Base-by-base conservation (phyloP, 2,113 vertebrate genomes). In the Microtus montanus region DNA sequence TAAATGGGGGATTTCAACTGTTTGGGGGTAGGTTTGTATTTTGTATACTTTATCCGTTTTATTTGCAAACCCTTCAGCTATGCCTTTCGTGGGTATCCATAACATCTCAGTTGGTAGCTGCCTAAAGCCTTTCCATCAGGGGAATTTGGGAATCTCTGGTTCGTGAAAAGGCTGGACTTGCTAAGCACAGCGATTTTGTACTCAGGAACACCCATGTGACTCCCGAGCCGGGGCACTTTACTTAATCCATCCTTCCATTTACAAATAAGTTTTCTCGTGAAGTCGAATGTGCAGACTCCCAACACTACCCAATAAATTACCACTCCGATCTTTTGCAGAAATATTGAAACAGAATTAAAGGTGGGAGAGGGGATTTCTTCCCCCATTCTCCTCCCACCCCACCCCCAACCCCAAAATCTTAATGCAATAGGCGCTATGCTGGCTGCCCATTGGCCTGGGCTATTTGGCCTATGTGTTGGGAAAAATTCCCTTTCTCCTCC, bases 291-390 rank as follows among this genome's bases (percentile, higher is more conserved):
- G 97, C 98, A 98, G 98, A 95, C 96, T 98, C 98, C 97, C 97
- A 96, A 98, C 98, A 96, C 94, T 94, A 90, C 97, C 98, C 97
- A 98, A 97, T 98, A 98, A 98, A 99, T 99, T 97, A 98, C 96
- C 97, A 88, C 54, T 38, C 86, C 97, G 97, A 98, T 97, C 98
- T 98, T 98, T 98, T 91, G 66, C 96, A 98, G 97, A 98, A 98
- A 97, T 91, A 96, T 12, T 82, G 96, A 97, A 94, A 87, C 30
- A 47, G 87, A 97, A 28, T 97, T 97, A 1, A 94, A 96, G 87
- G 96, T 83, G 3, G 86, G 94, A 96, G 93, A 96, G 91, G 33
- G 38, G 89, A 87, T 87, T 87, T 47, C 82, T 52, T 30, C 11
- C 41, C 44, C 28, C 19, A 10, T 12, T 8, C 3, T 33, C 12